Conservation (phyloP, 2,113 vertebrate genomes). For the Heterochromis multidens region DNA sequence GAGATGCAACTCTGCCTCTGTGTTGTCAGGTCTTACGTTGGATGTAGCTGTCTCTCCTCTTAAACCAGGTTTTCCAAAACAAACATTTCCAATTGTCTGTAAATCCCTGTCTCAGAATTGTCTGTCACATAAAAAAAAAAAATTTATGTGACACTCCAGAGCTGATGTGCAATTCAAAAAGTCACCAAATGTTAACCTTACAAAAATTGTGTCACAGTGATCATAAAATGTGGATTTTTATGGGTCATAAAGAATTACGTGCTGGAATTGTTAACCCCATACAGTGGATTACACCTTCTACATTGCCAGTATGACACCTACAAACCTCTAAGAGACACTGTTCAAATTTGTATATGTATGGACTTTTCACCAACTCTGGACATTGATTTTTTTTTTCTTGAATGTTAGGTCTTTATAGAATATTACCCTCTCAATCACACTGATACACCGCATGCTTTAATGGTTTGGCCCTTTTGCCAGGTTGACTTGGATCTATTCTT, state of each 20-base stretch:
- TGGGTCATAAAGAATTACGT: background rate
- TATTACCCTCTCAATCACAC: background rate
- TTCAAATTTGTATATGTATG: background rate
- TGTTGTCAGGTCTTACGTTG: background rate
- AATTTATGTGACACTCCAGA: background rate
- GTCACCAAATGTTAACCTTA: background rate
- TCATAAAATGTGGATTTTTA: background rate
- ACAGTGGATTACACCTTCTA: background rate
- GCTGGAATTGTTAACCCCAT: background rate
- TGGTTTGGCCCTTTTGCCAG: background rate
- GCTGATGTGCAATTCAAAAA: background rate
- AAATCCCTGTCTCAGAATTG: background rate
- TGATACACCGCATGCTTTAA: background rate
- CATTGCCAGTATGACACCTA: accelerated
- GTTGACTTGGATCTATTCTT: background rate
- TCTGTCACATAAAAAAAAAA: background rate
- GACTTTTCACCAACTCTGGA: background rate
- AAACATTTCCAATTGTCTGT: background rate
- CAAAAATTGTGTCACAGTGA: background rate
- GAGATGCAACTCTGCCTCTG: background rate
- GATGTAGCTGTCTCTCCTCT: background rate
- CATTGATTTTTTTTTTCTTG: background rate
- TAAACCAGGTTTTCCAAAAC: background rate
- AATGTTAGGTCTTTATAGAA: background rate
- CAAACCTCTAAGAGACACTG: background rate